These are phyloP conservation scores for Campylomormyrus numenius DNA, from an alignment of 2,113 vertebrate species.

Conservation along the genomic window DNA sequence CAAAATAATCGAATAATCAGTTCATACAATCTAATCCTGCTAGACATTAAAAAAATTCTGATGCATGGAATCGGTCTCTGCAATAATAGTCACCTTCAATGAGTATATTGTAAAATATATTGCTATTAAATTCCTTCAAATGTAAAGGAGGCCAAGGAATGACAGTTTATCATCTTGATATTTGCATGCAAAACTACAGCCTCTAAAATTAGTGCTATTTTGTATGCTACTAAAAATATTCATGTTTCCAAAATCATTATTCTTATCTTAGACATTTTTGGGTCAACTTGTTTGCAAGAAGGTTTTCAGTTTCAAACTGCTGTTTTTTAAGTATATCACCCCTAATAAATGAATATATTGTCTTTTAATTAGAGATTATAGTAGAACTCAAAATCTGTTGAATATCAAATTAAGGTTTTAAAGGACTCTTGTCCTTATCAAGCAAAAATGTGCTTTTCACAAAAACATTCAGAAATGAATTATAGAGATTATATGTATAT, in stretches of 20 bases:
- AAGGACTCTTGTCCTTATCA: not conserved
- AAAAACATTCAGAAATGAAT: not conserved
- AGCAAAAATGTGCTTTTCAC: not conserved
- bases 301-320: not conserved
- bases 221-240: not conserved
- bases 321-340: not conserved
- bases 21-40: not conserved
- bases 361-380: not conserved
- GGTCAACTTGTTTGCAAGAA: not conserved
- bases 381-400: not conserved
- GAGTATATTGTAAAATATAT: not conserved
- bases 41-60: not conserved
- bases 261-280: not conserved
- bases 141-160: not conserved
- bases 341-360: not conserved
- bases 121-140: not conserved
- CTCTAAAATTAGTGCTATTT: not conserved
- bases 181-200: not conserved
- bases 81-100: not conserved
- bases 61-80: not conserved
- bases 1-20: no score
- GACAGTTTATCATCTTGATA: not conserved
- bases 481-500: not conserved
- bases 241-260: not conserved
- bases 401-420: not conserved